Evolutionary conservation across 2,797 vertebrate genomes (phyloP).

Genomic region (Argyrosomus regius): DNA sequence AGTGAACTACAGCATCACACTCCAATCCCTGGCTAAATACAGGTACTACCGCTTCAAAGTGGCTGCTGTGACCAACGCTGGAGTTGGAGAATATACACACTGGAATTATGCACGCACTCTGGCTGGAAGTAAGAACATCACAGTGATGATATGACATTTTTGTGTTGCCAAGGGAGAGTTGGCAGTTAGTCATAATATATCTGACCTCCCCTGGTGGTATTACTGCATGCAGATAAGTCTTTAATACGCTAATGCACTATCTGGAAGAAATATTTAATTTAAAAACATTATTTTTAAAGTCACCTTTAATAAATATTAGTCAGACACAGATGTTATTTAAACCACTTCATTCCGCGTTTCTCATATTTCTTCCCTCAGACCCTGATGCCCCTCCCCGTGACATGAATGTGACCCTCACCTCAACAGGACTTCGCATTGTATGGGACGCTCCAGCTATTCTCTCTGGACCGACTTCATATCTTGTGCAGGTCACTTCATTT

Average conservation of each 20-base stretch:
- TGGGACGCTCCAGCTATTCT: conserved; percentile 91
- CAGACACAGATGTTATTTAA: background rate
- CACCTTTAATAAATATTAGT: background rate
- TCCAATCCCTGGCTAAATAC: conserved; percentile 90
- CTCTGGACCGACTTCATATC: conserved; percentile 93
- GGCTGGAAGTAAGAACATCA: conserved; percentile 90
- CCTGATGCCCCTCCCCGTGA: conserved; percentile 91
- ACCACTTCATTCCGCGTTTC: conserved; percentile 1
- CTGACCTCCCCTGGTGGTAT: conserved; percentile 6
- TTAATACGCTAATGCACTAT: conserved; percentile 7
- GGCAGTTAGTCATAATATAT: conserved; percentile 6
- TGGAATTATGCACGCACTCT: conserved; percentile 91
- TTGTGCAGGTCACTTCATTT: conserved; percentile 89
- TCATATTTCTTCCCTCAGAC: conserved; percentile 79
- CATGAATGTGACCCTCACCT: conserved; percentile 86
- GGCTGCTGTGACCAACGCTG: conserved; percentile 92
- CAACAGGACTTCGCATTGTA: conserved; percentile 87
- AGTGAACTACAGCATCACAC: conserved; percentile 79
- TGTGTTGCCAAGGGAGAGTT: conserved; percentile 19
- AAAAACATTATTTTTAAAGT: background rate
- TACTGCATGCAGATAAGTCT: conserved; percentile 17
- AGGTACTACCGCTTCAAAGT: conserved; percentile 93
- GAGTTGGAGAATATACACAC: conserved; percentile 88
- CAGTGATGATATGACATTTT: conserved; percentile 37
- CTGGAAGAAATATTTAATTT: background rate